Conservation (phyloP, 2,888 invertebrate species). For the Strigamia maritima region DNA sequence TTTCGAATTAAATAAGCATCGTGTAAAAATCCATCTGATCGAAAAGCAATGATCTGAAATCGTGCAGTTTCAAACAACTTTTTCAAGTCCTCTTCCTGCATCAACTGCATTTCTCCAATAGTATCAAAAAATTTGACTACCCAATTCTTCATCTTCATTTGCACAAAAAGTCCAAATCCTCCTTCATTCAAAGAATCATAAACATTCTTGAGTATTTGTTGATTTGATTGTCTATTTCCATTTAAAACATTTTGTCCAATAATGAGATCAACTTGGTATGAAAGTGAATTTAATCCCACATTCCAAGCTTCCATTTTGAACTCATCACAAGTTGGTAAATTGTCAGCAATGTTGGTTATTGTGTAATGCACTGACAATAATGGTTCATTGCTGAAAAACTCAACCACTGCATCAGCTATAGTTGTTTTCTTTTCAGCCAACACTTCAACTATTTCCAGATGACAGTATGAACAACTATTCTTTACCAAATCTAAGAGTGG, state of each 20-base stretch:
- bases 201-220: not conserved
- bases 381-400: not conserved
- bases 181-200: not conserved
- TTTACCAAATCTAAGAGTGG: not conserved
- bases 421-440: not conserved
- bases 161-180: not conserved
- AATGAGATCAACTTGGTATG: not conserved
- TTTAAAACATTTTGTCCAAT: not conserved
- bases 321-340: not conserved
- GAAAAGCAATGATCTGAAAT: not conserved
- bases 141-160: not conserved
- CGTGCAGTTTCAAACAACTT: not conserved
- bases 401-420: not conserved
- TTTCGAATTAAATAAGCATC: not conserved
- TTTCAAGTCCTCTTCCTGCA: not conserved
- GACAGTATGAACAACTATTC: not conserved
- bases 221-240: not conserved
- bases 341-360: not conserved
- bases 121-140: not conserved
- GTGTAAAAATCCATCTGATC: slow-evolving; percentile 2
- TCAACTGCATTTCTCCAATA: not conserved
- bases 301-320: not conserved
- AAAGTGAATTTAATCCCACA: not conserved
- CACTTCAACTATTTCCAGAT: not conserved
- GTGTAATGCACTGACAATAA: not conserved